Evolutionary conservation across 2,888 invertebrate genomes (phyloP), one percentile per base, ranked within the genome.

Genomic region (Salticus scenicus): DNA sequence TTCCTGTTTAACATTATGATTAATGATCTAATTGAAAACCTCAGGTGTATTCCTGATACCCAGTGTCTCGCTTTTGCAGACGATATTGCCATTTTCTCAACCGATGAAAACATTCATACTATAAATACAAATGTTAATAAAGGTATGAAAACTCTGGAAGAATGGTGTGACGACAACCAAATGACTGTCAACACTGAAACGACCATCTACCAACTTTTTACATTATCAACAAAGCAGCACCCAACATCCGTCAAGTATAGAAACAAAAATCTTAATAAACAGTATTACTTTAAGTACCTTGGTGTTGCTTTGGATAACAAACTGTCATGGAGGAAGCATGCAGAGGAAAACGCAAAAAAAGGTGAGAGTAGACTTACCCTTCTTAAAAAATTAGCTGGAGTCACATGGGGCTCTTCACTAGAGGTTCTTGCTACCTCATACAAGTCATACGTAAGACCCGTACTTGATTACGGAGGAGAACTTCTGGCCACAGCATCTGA

Each of bases 1-100:
- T 33, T 24, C 31, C 0, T 74, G 64, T 64, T 74, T n/a, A 74
- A 74, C n/a, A 74, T 74, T 41, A 74, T 27, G 63, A 74, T 64
- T 27, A 64, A 64, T 64, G 64, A 67, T 8, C 0, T 47, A 17
- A 31, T 67, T n/a, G 37, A 33, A n/a, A 20, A 31, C n/a, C 37
- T 69, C 24, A 20, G 1, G 41, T 37, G 20, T n/a, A 37, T 41
- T 20, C 20, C 37, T 37, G 69, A 41, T 20, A 69, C 41, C 20
- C 41, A 41, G 0, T 69, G 69, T 17, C 41, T 47, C 17, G 42
- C 42, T 47, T 47, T 71, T 51, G 51, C 71, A 47, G 51, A 47
- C 17, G 30, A 47, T n/a, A 37, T 37, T 7, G 37, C 10, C 37
- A 37, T 37, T 10, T 37, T 37, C 10, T 37, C 37, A 37, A 37